Evolutionary conservation across 2,888 invertebrate species (phyloP), one percentile per base, ranked within the genome.

Genomic region (Eudemis profundana): DNA sequence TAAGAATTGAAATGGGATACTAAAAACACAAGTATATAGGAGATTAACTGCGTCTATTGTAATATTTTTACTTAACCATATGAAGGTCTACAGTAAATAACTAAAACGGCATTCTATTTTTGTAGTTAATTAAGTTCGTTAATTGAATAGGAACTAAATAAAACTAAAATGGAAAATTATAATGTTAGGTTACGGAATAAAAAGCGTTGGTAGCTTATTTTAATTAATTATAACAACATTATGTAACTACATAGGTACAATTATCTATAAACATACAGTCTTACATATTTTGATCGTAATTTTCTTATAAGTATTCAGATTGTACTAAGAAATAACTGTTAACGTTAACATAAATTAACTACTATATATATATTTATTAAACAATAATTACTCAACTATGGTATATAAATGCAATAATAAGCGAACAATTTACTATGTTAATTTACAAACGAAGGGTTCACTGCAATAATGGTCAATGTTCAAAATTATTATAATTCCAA

Each of bases 381-480:
- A 57, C 17, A 50, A 42, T 40, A 27, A n/a, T 14, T 14, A 47
- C n/a, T 54, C 5, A 63, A 63, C 49, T 56, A 42, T 33, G 36
- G 50, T 57, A 63, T 57, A 57, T 64, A 64, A 64, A 64, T 64
- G 63, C 63, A 50, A 17, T 56, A 36, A 23, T 19, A 57, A 57
- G 57, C 50, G 40, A 49, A 14, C 54, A 69, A 67, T 70, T 70
- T 71, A 49, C 40, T 17, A 27, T 1, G 8, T 19, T 14, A 33
- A 23, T 14, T 36, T 33, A 15, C 27, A 14, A 19, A 46, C 10
- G 7, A n/a, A 7, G n/a, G n/a, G n/a, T n/a, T n/a, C n/a, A n/a
- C n/a, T n/a, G n/a, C n/a, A n/a, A n/a, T n/a, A n/a, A n/a, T n/a
- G n/a, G n/a, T n/a, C n/a, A n/a, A n/a, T n/a, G n/a, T n/a, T n/a